Percentiles rank a stretch among this genome's conserved stretches.
These are phyloP conservation scores for Umimayanthus chanpuru DNA, from an alignment of 92 coral and sea anemone genomes.

Conservation along the genomic window DNA sequence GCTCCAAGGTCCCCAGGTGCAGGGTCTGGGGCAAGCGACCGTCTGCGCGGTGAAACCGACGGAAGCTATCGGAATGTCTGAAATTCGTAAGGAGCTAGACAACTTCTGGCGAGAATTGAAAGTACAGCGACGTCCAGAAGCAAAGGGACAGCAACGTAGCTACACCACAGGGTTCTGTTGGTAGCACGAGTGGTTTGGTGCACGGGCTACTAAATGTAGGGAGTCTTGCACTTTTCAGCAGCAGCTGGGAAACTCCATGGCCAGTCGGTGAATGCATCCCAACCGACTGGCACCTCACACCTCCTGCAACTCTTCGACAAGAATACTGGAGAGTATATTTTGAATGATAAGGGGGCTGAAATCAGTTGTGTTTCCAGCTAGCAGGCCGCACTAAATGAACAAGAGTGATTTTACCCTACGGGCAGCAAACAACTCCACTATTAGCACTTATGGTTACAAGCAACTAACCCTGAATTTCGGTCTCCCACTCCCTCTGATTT, in stretches of 20 bases:
- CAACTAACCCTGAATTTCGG: slow-evolving; percentile 37
- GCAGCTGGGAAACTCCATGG: slow-evolving; percentile 52
- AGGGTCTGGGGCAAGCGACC: neutral
- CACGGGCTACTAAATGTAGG: slow-evolving; percentile 45
- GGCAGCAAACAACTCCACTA: no score
- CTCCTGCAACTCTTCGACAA: no score
- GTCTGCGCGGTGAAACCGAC: neutral
- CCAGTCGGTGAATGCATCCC: slow-evolving; percentile 61
- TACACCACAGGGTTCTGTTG: slow-evolving; percentile 28
- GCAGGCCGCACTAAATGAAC: no score
- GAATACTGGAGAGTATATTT: no score
- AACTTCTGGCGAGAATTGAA: slow-evolving; percentile 19
- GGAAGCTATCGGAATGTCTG: neutral
- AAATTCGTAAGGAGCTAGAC: neutral
- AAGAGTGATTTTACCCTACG: no score
- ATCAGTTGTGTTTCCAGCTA: no score
- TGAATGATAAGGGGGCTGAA: slow-evolving; percentile 58
- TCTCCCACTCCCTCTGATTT: no score
- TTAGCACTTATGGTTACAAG: slow-evolving; percentile 9
- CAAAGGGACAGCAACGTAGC: neutral
- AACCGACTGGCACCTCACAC: no score
- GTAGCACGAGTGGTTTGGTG: slow-evolving; percentile 50
- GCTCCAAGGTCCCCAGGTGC: slow-evolving; percentile 54
- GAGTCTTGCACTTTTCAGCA: slow-evolving; percentile 54
- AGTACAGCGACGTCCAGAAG: neutral